Evolutionary conservation across 2,797 vertebrate species (phyloP), one percentile per base, ranked within the genome.

Genomic region (Sciaenops ocellatus): DNA sequence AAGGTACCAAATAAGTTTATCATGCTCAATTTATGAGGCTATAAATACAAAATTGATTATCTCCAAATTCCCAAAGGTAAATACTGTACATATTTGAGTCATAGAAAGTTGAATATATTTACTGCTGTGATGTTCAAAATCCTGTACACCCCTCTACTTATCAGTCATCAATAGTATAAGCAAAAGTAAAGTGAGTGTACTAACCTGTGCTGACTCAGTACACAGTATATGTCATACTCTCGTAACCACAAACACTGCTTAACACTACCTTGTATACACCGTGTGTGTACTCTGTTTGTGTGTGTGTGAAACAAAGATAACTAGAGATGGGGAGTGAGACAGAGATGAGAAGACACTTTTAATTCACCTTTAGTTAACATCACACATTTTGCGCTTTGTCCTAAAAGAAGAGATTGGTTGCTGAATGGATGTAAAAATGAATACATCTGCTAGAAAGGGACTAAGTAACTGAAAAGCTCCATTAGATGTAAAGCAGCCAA

Each of bases 1-100:
- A 95, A 97, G 97, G 97, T 99, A 93, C 24, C 28, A 17, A 68
- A 74, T 4, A 0, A 17, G 10, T 20, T 63, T 20, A 34, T 69
- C 70, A 44, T 34, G 8, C 18, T 64, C 48, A 17, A 4, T 59
- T 55, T 17, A 20, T 12, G 13, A 61, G 61, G 8, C 34, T 8
- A 38, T 38, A 38, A 38, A 38, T 9, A 38, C 34, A 38, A 65
- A 15, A 30, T 22, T 1, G 16, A n/a, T 61, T 10, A 9, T 18
- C n/a, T 44, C 7, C 13, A 30, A 50, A 64, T 17, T 15, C 22
- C 4, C 1, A 41, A 30, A 59, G 30, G 30, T 34, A 34, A 34
- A 34, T 34, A 34, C 30, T 34, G 1, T 20, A 55, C 18, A 30
- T 47, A 48, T 26, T 65, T 50, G 0, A 38, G 1, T 22, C 4